Evolutionary conservation across 2,113 vertebrate genomes (phyloP).

Genomic region (Recurvirostra avosetta): DNA sequence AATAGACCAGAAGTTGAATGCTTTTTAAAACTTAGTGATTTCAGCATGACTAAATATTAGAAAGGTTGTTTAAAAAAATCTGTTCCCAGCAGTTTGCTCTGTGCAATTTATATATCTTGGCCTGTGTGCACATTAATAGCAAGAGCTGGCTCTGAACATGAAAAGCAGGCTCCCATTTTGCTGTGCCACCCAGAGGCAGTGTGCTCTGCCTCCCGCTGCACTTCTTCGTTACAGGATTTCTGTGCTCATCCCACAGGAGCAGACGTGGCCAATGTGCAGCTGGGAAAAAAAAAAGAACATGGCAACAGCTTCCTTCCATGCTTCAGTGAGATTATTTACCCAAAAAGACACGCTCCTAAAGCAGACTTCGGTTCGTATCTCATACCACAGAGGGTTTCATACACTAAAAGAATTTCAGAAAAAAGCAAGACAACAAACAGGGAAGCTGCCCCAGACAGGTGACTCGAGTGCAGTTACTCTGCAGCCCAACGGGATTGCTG

Average conservation of each 20-base stretch:
- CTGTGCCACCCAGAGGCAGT: neutral
- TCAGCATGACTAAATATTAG: constrained; percentile 3
- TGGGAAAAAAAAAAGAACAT: neutral
- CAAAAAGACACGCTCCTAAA: neutral
- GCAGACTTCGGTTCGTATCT: neutral
- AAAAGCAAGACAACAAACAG: neutral
- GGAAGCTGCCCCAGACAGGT: neutral
- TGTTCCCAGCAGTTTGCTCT: neutral
- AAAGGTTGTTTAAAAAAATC: neutral
- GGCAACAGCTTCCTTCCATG: neutral
- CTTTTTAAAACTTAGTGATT: neutral
- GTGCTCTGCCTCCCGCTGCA: neutral
- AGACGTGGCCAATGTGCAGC: neutral
- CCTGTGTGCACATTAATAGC: neutral
- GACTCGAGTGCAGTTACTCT: neutral
- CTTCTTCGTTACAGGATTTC: neutral
- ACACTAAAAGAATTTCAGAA: neutral
- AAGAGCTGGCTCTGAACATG: neutral
- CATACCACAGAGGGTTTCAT: neutral
- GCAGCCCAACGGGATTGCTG: neutral
- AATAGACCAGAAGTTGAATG: neutral
- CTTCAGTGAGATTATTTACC: constrained; percentile 6
- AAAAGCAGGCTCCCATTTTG: neutral
- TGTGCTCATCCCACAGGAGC: neutral
- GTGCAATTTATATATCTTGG: neutral